Conservation (phyloP, 2,113 vertebrate species). For the Sakesphorus luctuosus region DNA sequence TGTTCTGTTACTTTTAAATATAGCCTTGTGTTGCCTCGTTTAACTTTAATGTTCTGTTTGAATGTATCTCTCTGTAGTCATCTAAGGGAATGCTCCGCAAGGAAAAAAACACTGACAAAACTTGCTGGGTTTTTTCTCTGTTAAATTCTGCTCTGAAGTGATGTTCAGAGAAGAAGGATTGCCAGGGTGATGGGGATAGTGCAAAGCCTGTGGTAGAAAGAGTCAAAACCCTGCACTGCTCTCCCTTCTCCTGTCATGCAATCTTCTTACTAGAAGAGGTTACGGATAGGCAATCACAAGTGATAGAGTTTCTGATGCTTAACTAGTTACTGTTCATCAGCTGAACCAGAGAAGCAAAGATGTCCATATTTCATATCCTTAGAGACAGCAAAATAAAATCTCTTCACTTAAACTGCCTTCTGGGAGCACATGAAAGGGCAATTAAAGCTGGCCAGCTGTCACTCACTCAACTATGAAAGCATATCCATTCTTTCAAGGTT, state of each 20-base stretch:
- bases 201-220: neutral
- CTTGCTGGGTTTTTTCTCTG: neutral
- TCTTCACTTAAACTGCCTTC: neutral
- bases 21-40: conserved; percentile 40
- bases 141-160: conserved; percentile 22
- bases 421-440: neutral
- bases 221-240: neutral
- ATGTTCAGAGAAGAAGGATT: conserved; percentile 10
- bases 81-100: conserved; percentile 43
- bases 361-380: neutral
- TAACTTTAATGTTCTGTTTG: conserved; percentile 67
- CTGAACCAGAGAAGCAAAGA: neutral
- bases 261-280: neutral
- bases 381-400: conserved; percentile 7
- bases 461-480: conserved; percentile 19
- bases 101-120: neutral
- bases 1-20: conserved; percentile 63
- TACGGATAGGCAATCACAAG: neutral
- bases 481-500: conserved; percentile 5
- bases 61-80: conserved; percentile 56
- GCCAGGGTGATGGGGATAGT: neutral
- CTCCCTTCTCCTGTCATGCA: neutral
- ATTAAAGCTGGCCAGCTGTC: conserved; percentile 44
- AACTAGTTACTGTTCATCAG: conserved; percentile 16
- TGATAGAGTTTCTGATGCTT: neutral